Evolutionary conservation across 2,797 vertebrate species (phyloP).

Genomic region (Anas capensis): DNA sequence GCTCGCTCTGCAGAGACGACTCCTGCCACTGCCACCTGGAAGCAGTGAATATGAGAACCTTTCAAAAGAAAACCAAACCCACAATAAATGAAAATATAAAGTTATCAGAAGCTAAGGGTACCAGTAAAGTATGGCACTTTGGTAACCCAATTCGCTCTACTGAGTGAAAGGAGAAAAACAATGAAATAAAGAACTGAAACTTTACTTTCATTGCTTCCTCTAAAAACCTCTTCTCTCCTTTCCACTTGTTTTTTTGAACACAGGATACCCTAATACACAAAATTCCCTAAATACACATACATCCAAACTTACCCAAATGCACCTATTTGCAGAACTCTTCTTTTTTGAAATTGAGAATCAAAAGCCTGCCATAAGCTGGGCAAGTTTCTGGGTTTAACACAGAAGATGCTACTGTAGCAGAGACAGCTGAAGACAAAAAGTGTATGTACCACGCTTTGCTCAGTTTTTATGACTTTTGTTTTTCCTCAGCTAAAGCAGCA

Average conservation of each 20-base stretch:
- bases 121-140: too few species aligned
- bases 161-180: not conserved
- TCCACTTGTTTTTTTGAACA: not conserved
- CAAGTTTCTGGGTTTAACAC: not conserved
- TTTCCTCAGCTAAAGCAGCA: not conserved
- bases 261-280: not conserved
- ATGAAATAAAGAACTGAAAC: not conserved
- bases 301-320: not conserved
- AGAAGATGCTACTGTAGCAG: not conserved
- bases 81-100: not conserved
- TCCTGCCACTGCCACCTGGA: too few species aligned
- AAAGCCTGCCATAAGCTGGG: not conserved
- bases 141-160: not conserved
- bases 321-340: not conserved
- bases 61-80: not conserved
- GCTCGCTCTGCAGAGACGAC: not conserved
- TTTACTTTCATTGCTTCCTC: not conserved
- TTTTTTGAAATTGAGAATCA: not conserved
- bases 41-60: not conserved
- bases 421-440: not conserved
- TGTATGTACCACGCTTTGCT: fast-evolving
- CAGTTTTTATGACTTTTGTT: not conserved
- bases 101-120: not conserved
- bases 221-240: not conserved
- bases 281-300: not conserved